Conservation (phyloP, 2,888 invertebrate genomes). For the Megastigmus dorsalis region DNA sequence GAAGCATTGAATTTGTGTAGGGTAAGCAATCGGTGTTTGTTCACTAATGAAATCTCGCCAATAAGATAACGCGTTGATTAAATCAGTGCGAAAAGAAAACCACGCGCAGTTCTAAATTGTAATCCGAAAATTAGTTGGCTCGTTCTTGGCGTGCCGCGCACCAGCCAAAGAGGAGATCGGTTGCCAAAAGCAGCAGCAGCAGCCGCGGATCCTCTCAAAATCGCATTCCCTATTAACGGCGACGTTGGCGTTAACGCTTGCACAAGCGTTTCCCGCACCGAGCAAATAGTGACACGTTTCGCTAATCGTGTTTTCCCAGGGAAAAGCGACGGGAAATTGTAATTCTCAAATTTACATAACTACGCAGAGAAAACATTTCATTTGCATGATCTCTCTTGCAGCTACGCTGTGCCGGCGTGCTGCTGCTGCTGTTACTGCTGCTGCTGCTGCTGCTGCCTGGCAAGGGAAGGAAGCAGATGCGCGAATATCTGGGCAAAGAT, state of each 20-base stretch:
- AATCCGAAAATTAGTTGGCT: slow-evolving; percentile 35
- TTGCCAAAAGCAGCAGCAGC: not conserved
- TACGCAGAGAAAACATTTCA: slow-evolving; percentile 51
- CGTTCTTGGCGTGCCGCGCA: not conserved
- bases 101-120: not conserved
- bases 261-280: slow-evolving; percentile 12
- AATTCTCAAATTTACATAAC: slow-evolving; percentile 53
- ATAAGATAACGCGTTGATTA: slow-evolving; percentile 14
- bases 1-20: not conserved
- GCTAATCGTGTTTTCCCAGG: slow-evolving; percentile 51
- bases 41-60: not conserved
- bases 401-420: no score
- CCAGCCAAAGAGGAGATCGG: not conserved
- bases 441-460: no score
- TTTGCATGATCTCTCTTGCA: slow-evolving; percentile 52
- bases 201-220: slow-evolving; percentile 19
- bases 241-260: slow-evolving; percentile 24
- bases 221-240: slow-evolving; percentile 40
- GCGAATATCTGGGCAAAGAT: slow-evolving; percentile 44
- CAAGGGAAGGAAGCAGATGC: slow-evolving; percentile 36
- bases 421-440: no score
- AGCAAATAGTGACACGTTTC: slow-evolving; percentile 41
- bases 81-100: slow-evolving; percentile 3
- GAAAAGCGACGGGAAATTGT: slow-evolving; percentile 44
- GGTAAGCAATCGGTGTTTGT: not conserved